Percentiles rank a stretch among this genome's conserved stretches.
These are phyloP conservation scores for Ellobius talpinus DNA, from an alignment of 2,113 vertebrate genomes.

Conservation along the genomic window DNA sequence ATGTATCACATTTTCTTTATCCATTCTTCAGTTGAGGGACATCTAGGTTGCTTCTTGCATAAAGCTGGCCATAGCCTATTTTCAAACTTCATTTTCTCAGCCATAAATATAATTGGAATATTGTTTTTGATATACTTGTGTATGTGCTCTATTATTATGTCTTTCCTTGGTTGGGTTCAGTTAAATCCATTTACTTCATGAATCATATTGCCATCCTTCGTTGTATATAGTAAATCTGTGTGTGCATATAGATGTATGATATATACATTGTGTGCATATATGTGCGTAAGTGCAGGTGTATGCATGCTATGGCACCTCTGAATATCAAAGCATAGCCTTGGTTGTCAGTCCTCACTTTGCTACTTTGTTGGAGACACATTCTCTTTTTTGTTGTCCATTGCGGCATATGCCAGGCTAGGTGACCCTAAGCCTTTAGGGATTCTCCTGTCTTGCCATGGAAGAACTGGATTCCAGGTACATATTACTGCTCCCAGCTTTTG, in stretches of 20 bases:
- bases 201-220: not conserved
- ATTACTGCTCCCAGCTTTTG: not conserved
- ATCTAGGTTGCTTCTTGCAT: too few species aligned
- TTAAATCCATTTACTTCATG: not conserved
- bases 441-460: not conserved
- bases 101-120: not conserved
- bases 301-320: not conserved
- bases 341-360: not conserved
- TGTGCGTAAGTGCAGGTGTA: not conserved
- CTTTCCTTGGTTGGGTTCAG: not conserved
- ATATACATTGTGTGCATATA: not conserved
- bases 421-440: not conserved
- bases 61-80: not conserved
- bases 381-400: not conserved
- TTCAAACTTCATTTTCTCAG: not conserved
- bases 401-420: not conserved
- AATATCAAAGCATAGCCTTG: not conserved
- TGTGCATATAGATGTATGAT: not conserved
- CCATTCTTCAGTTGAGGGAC: too few species aligned
- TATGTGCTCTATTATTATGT: not conserved
- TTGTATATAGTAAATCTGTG: not conserved
- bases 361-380: not conserved
- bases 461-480: not conserved
- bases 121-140: not conserved
- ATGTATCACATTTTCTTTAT: too few species aligned